Base-by-base conservation (phyloP, 1,140 invertebrate genomes). In the Dinoponera quadriceps region DNA sequence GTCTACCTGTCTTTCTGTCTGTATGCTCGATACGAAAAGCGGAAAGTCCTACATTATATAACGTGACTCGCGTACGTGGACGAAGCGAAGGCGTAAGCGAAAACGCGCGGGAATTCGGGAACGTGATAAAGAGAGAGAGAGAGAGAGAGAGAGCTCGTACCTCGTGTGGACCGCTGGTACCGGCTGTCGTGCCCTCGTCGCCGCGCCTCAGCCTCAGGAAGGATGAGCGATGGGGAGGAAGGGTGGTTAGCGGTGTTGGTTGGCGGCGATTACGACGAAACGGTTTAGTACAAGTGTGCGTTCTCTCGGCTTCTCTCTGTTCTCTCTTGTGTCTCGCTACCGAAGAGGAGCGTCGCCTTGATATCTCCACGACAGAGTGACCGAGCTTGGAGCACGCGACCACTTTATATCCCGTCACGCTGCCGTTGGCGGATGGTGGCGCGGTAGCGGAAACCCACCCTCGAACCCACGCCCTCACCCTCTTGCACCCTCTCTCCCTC, bases 361-460 rank as follows among this genome's bases (percentile, higher is more conserved):
- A 85, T 85, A 89, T 66, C 85, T 92, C 74, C 75, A 83, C 87
- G 78, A 72, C 89, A 89, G 84, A 92, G 82, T 94, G 93, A 93
- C 92, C 92, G 93, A 91, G 91, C 89, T 90, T 86, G 87, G 88
- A 92, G 91, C 91, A 92, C 85, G 92, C 92, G 90, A 91, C 90
- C 90, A 93, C 91, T 94, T 93, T 94, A 94, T 94, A 93, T 92
- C 90, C 87, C 38, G 81, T 44, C 38, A 44, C 38, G 38, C 38
- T 63, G 84, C 78, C 89, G 72, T 83, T 66, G 63, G 82, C 87
- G 71, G 71, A 68, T 48, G 71, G 38, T 77, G 84, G 73, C 29
- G 77, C 83, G 86, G 86, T 83, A 84, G 83, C 78, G 66, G 77
- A 75, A 81, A 66, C 22, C 59, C 69, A 48, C 75, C 85, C 62